Base-by-base conservation (phyloP, 2,113 vertebrate genomes). In the Nycticebus coucang region DNA sequence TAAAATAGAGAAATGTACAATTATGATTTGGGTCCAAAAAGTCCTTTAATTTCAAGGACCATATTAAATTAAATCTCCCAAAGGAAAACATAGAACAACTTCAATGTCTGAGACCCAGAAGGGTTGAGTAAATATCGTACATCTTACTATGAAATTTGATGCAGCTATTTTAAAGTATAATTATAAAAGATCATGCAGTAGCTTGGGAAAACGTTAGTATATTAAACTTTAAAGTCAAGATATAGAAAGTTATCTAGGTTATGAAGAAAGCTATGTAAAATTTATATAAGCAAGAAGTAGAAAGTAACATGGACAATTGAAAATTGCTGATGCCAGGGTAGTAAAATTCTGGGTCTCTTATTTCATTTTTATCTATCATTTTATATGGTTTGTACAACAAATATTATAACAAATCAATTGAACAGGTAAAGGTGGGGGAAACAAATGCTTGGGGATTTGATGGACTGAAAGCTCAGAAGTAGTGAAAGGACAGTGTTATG, bases 11-110 rank as follows among this genome's bases (percentile, higher is more conserved):
- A 85, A 59, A 66, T 30, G 60, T 37, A 33, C 87, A 82, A 60
- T 82, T 28, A 30, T 84, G 18, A 84, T 87, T 90, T 60, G 11
- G 72, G 21, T 68, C 69, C 74, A 41, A 89, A 93, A 57, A 74
- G 30, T 66, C 35, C 79, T 71, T 96, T 94, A 35, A 95, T 85
- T 75, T 95, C 80, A 83, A 95, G 45, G 41, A 72, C 41, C 53
- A 33, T 80, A 69, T 41, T 92, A 83, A 94, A 41, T 41, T 41
- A 86, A 94, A 83, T 66, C 22, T 1, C 21, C 33, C 18, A 66
- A 87, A 37, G 57, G 37, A 37, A 96, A 85, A 77, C 24, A 72
- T 35, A 59, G 77, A 92, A 80, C 19, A 60, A 41, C 4, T 28
- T 93, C 57, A 13, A 18, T 33, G 18, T 57, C 62, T 74, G 68